Evolutionary conservation across 2,888 invertebrate species (phyloP).

Genomic region (Apamea crenata): DNA sequence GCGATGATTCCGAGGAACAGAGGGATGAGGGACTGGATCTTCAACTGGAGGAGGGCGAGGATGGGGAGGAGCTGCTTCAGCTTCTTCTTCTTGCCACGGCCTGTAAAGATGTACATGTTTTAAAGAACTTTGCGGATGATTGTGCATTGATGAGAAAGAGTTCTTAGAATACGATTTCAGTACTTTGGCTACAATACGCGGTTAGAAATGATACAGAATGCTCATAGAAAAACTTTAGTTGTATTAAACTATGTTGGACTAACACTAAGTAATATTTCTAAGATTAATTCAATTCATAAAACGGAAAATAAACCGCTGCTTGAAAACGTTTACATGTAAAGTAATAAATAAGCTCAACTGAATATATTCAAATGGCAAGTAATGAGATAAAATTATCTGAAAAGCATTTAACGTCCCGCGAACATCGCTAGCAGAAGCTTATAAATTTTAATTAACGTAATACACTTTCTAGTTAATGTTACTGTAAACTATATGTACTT

Average conservation of each 20-base stretch:
- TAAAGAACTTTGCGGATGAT: conserved; percentile 15
- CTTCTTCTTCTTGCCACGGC: conserved; percentile 95
- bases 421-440: conserved; percentile 41
- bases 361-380: conserved; percentile 14
- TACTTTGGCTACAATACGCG: not conserved
- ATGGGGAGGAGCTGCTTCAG: conserved; percentile 94
- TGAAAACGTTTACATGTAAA: not conserved
- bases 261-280: not conserved
- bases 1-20: conserved; percentile 94
- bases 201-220: not conserved
- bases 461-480: conserved; percentile 60
- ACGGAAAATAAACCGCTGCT: not conserved
- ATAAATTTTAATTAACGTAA: conserved; percentile 57
- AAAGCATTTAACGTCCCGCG: conserved; percentile 33
- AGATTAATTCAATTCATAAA: not conserved
- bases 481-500: conserved; percentile 42
- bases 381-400: conserved; percentile 40
- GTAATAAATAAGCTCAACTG: conserved; percentile 1
- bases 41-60: conserved; percentile 94
- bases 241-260: not conserved
- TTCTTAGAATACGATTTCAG: not conserved
- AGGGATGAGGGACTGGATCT: conserved; percentile 94
- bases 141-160: not conserved
- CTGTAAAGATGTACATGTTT: conserved; percentile 81
- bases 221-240: not conserved